Conservation (phyloP, 2,113 vertebrate species). For the Anguilla japonica region DNA sequence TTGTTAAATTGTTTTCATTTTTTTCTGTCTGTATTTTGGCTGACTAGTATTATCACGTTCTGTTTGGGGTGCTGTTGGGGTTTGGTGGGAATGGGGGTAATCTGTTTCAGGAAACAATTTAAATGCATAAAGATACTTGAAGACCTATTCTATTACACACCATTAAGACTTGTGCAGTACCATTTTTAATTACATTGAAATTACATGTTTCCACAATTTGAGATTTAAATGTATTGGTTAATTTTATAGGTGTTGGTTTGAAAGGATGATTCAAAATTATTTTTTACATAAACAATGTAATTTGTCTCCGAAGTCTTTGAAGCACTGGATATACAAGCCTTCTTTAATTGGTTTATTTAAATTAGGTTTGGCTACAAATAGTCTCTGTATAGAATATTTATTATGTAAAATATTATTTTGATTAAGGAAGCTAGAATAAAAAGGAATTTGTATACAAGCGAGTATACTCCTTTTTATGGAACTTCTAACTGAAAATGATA, state of each 20-base stretch:
- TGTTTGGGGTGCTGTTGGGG: neutral
- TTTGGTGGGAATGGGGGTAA: neutral
- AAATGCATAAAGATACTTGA: neutral
- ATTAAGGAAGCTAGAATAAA: neutral
- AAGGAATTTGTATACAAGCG: neutral
- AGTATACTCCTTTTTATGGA: neutral
- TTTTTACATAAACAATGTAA: slow-evolving; percentile 9
- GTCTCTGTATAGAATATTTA: slow-evolving; percentile 27
- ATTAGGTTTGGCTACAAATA: slow-evolving; percentile 1
- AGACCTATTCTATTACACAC: neutral
- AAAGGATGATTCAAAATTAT: neutral
- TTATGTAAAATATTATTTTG: slow-evolving; percentile 24
- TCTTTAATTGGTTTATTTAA: slow-evolving; percentile 13
- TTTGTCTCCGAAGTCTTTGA: slow-evolving; percentile 15
- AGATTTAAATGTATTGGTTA: slow-evolving; percentile 4
- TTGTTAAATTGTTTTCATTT: neutral
- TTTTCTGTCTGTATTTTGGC: neutral
- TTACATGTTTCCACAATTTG: slow-evolving; percentile 2
- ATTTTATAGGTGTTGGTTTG: slow-evolving; percentile 19
- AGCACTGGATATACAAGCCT: slow-evolving; percentile 15
- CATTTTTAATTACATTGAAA: slow-evolving; percentile 9
- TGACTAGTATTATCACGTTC: neutral
- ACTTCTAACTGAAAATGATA: neutral
- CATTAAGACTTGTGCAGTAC: neutral
- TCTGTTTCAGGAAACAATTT: neutral